Conservation (phyloP, 2,113 vertebrate species). For the Miniopterus natalensis region DNA sequence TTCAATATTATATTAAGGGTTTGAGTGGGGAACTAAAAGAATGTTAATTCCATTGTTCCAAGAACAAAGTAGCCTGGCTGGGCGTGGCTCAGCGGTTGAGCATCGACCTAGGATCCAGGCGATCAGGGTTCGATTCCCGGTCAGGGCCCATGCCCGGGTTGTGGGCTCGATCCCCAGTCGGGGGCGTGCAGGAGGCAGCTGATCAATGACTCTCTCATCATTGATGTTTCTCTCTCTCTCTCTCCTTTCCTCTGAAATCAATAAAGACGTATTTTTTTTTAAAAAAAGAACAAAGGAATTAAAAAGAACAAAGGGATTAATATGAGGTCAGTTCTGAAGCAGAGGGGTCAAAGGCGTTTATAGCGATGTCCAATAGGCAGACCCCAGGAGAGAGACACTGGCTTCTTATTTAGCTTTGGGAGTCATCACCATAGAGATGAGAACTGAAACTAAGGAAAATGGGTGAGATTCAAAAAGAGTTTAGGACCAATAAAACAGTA, state of each 20-base stretch:
- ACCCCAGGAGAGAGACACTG: neutral
- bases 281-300: neutral
- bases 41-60: neutral
- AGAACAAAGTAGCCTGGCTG: no score
- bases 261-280: no score
- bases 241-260: no score
- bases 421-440: neutral
- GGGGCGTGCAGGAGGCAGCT: no score
- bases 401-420: neutral
- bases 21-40: neutral
- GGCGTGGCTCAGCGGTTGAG: no score
- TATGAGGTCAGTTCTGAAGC: neutral
- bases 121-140: no score
- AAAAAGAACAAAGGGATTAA: neutral
- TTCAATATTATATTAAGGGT: neutral
- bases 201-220: no score
- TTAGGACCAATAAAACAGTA: neutral
- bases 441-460: neutral
- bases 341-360: neutral
- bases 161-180: no score
- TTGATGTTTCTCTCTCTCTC: no score
- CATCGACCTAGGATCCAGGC: no score
- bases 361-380: neutral
- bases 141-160: no score
- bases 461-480: neutral